A percentile compares a stretch with the other conserved stretches of the same genome.
Evolutionary conservation across 2,113 vertebrate genomes (phyloP).

Genomic region (Cyprinodon variegatus): DNA sequence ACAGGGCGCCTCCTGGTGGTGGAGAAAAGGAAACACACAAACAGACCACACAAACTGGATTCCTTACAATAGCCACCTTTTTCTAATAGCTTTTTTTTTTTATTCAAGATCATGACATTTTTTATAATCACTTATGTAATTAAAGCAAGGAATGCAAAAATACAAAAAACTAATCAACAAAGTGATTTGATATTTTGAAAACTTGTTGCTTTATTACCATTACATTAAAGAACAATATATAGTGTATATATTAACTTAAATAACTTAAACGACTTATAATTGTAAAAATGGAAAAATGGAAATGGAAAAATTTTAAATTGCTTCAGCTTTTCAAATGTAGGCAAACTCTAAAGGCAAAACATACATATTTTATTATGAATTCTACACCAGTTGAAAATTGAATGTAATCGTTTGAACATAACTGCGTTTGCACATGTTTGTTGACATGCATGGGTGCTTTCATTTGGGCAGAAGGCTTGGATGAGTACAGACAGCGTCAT

Average conservation of each 20-base stretch:
- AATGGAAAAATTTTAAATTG: not conserved
- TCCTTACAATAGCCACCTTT: too few species aligned
- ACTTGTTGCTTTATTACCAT: not conserved
- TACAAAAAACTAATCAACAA: too few species aligned
- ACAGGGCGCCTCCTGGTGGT: too few species aligned
- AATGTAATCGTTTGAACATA: conserved; percentile 13
- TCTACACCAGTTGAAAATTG: conserved; percentile 2
- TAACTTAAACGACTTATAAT: not conserved
- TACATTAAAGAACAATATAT: not conserved
- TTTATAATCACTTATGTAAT: too few species aligned
- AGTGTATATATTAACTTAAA: not conserved
- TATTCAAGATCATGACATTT: too few species aligned
- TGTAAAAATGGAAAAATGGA: not conserved
- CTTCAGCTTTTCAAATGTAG: not conserved
- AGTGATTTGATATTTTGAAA: too few species aligned
- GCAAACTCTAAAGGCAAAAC: not conserved
- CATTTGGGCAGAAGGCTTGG: conserved; percentile 40
- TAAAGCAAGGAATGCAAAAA: not conserved
- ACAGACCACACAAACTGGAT: too few species aligned
- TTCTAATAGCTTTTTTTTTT: too few species aligned
- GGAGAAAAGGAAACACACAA: too few species aligned
- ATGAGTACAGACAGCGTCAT: conserved; percentile 62
- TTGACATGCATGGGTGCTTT: conserved; percentile 36
- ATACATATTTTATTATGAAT: not conserved
- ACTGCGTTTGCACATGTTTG: conserved; percentile 16